Percentiles rank a stretch among this genome's conserved stretches.
phyloP scores from a whole-genome alignment of 2,797 vertebrate genomes.

The Phrynocephalus vlangalii region DNA sequence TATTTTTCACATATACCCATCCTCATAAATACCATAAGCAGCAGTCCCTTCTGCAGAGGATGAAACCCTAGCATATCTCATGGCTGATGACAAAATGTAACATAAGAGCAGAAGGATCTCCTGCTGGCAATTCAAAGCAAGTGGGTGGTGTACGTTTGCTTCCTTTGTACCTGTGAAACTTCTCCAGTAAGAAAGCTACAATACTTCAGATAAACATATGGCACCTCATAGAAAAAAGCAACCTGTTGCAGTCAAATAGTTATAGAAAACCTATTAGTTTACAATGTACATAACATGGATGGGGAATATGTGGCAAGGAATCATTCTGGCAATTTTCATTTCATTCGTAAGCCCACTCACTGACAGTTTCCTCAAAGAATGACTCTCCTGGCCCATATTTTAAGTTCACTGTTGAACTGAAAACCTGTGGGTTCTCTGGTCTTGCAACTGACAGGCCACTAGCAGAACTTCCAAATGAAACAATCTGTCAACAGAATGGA shows the following conservation, averaged over 20 bases:
- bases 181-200: not conserved
- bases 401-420: no score
- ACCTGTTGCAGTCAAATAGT: not conserved
- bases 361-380: no score
- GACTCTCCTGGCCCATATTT: no score
- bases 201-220: not conserved
- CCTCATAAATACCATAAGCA: not conserved
- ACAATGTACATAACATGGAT: not conserved
- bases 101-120: not conserved
- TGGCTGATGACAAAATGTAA: not conserved
- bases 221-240: not conserved
- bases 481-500: no score
- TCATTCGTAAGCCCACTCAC: no score
- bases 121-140: not conserved
- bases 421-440: no score
- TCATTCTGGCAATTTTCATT: no score
- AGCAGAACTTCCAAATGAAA: no score
- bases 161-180: not conserved
- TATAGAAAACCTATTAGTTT: not conserved
- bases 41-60: not conserved
- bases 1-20: not conserved
- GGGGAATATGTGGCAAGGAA: not conserved
- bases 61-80: not conserved
- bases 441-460: no score
- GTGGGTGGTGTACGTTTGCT: no score